phyloP scores from a whole-genome alignment of 2,797 vertebrate species.

The Propithecus deckenii region DNA sequence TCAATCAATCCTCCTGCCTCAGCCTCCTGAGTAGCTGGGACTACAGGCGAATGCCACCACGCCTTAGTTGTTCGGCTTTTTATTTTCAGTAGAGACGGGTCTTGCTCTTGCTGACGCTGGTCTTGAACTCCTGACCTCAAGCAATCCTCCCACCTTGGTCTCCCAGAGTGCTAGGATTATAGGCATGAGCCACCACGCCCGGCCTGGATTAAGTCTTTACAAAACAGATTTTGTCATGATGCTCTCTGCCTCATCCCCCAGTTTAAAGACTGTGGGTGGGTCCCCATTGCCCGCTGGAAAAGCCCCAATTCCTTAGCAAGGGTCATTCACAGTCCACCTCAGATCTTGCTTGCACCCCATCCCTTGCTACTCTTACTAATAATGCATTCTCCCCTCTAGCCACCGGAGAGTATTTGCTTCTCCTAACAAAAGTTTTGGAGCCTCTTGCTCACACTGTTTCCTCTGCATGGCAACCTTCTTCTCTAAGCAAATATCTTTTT shows the following conservation, averaged over 20 bases:
- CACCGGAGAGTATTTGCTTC: not conserved
- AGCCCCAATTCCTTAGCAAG: not conserved
- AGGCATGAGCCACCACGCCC: too few species aligned
- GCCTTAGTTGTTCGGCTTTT: too few species aligned
- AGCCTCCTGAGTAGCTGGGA: too few species aligned
- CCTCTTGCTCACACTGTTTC: not conserved
- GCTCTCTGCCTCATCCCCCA: not conserved
- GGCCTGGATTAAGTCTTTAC: not conserved
- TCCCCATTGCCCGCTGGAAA: not conserved
- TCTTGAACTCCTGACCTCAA: too few species aligned
- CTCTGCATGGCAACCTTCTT: not conserved
- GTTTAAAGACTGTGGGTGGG: not conserved
- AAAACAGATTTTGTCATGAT: not conserved
- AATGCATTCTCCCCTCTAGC: not conserved
- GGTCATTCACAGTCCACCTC: too few species aligned
- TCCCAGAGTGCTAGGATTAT: too few species aligned
- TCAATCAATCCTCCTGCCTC: too few species aligned
- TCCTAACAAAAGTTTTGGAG: not conserved
- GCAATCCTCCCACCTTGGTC: too few species aligned
- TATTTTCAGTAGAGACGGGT: too few species aligned
- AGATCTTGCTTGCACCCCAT: not conserved
- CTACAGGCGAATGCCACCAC: too few species aligned
- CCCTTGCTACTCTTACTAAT: not conserved
- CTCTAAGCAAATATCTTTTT: not conserved
- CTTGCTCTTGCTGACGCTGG: too few species aligned